phyloP scores from a whole-genome alignment of 2,113 vertebrate species.

The Pteruthius melanotis region DNA sequence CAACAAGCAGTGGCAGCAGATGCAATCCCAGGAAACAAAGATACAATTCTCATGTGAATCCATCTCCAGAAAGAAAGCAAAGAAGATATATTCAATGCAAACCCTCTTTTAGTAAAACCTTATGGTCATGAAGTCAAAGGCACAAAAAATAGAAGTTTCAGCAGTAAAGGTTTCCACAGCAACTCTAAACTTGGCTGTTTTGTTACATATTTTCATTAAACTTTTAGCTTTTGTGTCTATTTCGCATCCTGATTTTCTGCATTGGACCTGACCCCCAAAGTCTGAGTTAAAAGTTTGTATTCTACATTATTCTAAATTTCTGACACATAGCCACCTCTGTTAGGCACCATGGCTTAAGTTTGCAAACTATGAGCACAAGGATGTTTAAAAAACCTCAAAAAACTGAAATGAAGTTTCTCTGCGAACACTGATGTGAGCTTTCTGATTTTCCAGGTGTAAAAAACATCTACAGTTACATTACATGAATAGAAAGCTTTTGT shows the following conservation, averaged over 20 bases:
- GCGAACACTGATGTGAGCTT: neutral
- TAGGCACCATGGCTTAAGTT: neutral
- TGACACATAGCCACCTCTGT: neutral
- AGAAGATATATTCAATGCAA: neutral
- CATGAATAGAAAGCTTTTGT: neutral
- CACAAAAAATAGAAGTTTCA: neutral
- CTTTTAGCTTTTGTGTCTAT: neutral
- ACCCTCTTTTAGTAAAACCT: neutral
- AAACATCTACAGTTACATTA: neutral
- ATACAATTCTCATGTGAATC: neutral
- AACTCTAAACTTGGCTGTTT: neutral
- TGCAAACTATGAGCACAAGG: neutral
- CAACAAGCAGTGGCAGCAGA: neutral
- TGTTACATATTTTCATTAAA: neutral
- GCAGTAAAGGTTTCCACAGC: neutral
- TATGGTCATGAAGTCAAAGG: neutral
- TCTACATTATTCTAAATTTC: neutral
- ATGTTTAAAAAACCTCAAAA: accelerated
- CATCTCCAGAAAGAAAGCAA: neutral
- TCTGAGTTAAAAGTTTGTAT: neutral
- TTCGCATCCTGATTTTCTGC: neutral
- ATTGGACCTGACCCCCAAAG: neutral
- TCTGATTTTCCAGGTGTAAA: neutral
- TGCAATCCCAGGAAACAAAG: neutral
- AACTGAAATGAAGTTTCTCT: neutral